Evolutionary conservation across 2,113 vertebrate species (phyloP), one percentile per base, ranked within the genome.

Genomic region (Chionodraco myersi): DNA sequence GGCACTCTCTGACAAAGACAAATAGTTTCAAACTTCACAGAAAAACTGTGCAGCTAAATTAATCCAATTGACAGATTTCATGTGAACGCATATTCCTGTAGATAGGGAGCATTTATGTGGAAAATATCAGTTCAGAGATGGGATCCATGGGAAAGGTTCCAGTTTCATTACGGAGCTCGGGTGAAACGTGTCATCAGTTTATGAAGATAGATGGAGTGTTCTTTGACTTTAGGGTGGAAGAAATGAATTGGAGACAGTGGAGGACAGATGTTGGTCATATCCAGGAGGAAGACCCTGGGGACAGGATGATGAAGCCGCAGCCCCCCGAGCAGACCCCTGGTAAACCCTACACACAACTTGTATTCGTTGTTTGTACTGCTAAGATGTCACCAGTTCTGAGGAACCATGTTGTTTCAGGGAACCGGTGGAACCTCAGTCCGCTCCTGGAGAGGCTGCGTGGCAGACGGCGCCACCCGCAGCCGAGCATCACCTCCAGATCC

Each of bases 161-260:
- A 41, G 36, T 41, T 41, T 6, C 5, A 41, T 41, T 41, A 7
- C 7, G 36, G 36, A 41, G 7, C 36, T 41, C 7, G 36, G 36
- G 9, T 36, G 21, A 11, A 15, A 26, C 7, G 3, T 47, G 2
- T 18, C 2, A 34, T 57, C 14, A 56, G 3, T 5, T 64, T 0
- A 0, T 73, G 13, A 65, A 15, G 2, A 15, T 0, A 41, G 2
- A 15, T 0, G 1, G 5, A 10, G 6, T 47, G 6, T 51, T 41
- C 21, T 67, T 44, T 0, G 0, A 56, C 52, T 70, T 52, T 75
- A 97, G 96, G 84, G 96, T 98, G 52, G 95, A 96, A 6, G 96
- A 97, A 75, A 95, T 96, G 51, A 96, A 97, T 79, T 98, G 96
- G 96, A 96, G 89, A 78, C 94, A 93, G 0, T 97, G 96, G 96